A percentile compares a stretch with the other conserved stretches of the same genome.
These are phyloP conservation scores for Trichacis sp. DNA, from an alignment of 2,888 invertebrate genomes.

Conservation along the genomic window DNA sequence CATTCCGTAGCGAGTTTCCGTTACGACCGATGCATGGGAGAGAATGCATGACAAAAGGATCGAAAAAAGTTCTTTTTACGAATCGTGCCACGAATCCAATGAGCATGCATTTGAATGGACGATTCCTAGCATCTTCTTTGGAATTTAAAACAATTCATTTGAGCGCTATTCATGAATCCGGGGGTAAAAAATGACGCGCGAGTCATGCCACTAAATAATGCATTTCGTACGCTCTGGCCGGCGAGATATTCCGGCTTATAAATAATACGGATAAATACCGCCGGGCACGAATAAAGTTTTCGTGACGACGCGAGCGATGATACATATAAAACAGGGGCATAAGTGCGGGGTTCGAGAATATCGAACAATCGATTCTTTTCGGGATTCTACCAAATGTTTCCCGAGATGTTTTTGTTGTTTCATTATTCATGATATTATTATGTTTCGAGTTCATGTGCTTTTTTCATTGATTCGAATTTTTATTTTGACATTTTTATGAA, in stretches of 20 bases:
- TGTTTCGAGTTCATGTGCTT: too few species aligned
- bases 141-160: background rate
- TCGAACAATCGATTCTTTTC: background rate
- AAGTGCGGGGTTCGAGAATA: slow-evolving; percentile 18
- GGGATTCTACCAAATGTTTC: too few species aligned
- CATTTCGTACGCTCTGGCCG: slow-evolving; percentile 35
- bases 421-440: too few species aligned
- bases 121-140: background rate
- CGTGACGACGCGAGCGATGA: slow-evolving; percentile 40
- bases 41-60: background rate
- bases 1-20: slow-evolving; percentile 9
- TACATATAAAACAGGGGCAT: slow-evolving; percentile 43
- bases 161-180: slow-evolving; percentile 7
- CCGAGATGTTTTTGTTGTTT: too few species aligned
- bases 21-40: background rate
- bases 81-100: background rate
- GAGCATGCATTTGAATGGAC: background rate
- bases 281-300: slow-evolving; percentile 33
- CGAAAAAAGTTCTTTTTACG: background rate
- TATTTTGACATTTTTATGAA: too few species aligned
- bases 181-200: slow-evolving; percentile 8
- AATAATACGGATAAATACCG: slow-evolving; percentile 37
- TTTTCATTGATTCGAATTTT: too few species aligned
- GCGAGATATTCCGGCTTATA: slow-evolving; percentile 23
- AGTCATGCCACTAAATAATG: slow-evolving; percentile 31